These are phyloP conservation scores for Bujurquina vittata DNA, from an alignment of 2,113 vertebrate genomes.

Conservation along the genomic window DNA sequence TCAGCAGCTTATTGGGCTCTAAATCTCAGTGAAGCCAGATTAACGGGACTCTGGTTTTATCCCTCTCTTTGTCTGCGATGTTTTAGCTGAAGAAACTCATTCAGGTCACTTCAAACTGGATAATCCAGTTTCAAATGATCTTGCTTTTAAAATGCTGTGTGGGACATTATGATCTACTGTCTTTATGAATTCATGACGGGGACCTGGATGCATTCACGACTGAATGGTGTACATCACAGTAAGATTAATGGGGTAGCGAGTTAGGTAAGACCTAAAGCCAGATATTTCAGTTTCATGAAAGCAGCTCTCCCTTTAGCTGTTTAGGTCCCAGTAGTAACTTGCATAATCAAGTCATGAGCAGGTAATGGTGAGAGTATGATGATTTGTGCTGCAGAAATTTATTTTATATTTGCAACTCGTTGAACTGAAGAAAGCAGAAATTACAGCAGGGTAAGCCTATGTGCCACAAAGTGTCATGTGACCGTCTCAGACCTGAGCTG, in stretches of 20 bases:
- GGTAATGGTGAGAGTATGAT: neutral
- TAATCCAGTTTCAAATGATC: neutral
- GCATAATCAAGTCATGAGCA: neutral
- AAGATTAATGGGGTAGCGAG: neutral
- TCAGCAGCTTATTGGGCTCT: neutral
- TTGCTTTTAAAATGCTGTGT: neutral
- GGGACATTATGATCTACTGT: neutral
- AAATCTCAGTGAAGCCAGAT: neutral
- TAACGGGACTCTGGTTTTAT: neutral
- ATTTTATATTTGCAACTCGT: neutral
- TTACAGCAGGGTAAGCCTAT: neutral
- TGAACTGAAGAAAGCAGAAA: neutral
- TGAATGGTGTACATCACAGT: neutral
- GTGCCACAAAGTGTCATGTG: neutral
- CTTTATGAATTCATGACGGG: fast-evolving
- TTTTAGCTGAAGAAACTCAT: neutral
- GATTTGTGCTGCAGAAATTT: neutral
- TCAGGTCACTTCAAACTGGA: neutral
- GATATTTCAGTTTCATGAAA: neutral
- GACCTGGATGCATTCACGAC: neutral
- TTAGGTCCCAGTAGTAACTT: neutral
- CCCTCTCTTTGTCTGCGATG: neutral
- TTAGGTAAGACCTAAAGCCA: neutral
- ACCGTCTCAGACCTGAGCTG: neutral
- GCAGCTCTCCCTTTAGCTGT: neutral